phyloP scores from a whole-genome alignment of 1,140 invertebrate species.

The Tetramorium alpestre region DNA sequence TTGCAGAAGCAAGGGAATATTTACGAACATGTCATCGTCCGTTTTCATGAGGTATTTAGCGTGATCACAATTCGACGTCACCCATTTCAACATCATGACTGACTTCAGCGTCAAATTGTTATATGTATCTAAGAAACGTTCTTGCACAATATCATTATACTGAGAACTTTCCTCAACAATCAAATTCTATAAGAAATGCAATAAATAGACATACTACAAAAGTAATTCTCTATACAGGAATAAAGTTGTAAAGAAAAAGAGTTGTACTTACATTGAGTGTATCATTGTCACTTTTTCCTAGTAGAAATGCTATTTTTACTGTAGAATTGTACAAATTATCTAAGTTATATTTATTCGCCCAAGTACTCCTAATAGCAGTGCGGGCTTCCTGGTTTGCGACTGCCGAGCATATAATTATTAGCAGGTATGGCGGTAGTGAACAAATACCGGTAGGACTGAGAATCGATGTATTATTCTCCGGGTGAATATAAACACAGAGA shows the following conservation, averaged over 20 bases:
- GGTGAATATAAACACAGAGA: conserved; percentile 89
- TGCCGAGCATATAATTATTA: conserved; percentile 91
- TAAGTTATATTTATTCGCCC: conserved; percentile 90
- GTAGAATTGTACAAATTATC: conserved; percentile 80
- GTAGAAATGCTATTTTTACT: conserved; percentile 86
- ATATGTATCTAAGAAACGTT: conserved; percentile 95
- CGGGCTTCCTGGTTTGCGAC: conserved; percentile 89
- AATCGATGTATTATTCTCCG: conserved; percentile 89
- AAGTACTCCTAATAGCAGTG: conserved; percentile 92
- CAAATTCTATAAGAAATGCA: conserved; percentile 44
- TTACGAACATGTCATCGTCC: conserved; percentile 95
- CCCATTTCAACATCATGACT: conserved; percentile 94
- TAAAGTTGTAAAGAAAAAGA: neutral
- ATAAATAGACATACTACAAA: neutral
- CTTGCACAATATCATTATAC: conserved; percentile 95
- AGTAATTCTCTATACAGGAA: neutral
- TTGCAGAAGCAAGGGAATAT: conserved; percentile 87
- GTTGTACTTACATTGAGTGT: conserved; percentile 85
- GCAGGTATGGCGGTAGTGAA: conserved; percentile 86
- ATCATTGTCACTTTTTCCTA: conserved; percentile 87
- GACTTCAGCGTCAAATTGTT: conserved; percentile 97
- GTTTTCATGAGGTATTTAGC: conserved; percentile 92
- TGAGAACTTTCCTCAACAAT: conserved; percentile 87
- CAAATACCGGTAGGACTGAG: conserved; percentile 88
- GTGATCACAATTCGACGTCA: conserved; percentile 88